Percentiles rank a stretch among this genome's conserved stretches.
phyloP scores from a whole-genome alignment of 2,797 vertebrate genomes.

The Pelobates cultripes region DNA sequence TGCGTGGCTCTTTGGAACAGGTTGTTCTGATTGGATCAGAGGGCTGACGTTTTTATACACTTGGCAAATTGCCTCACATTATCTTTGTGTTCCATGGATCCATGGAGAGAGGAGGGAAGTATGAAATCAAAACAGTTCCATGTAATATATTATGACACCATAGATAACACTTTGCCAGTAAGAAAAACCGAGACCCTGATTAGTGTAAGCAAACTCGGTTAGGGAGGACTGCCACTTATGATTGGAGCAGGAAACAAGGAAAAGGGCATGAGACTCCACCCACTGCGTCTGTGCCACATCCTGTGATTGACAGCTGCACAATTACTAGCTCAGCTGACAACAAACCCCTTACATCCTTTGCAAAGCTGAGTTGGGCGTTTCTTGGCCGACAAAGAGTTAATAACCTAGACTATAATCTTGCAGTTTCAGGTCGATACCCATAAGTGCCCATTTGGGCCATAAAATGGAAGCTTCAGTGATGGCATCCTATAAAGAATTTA shows the following conservation, averaged over 20 bases:
- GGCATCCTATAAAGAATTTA: slow-evolving; percentile 21
- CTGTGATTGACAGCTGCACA: background rate
- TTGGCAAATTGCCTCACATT: background rate
- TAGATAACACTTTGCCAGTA: slow-evolving; percentile 48
- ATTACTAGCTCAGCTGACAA: background rate
- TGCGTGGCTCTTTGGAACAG: background rate
- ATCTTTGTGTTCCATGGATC: background rate
- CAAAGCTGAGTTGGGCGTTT: background rate
- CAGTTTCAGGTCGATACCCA: background rate
- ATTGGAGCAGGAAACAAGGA: background rate
- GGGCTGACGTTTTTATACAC: background rate
- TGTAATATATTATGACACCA: slow-evolving; percentile 40
- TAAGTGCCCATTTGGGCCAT: background rate
- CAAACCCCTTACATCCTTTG: background rate
- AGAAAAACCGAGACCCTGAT: slow-evolving; percentile 48
- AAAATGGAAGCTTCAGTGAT: slow-evolving; percentile 42
- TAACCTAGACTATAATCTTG: background rate
- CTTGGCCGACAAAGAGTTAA: slow-evolving; percentile 13
- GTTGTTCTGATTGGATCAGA: slow-evolving; percentile 24
- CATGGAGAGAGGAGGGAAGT: background rate
- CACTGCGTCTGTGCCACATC: slow-evolving; percentile 3
- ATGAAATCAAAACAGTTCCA: background rate
- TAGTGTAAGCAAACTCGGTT: slow-evolving; percentile 49
- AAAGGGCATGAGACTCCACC: background rate
- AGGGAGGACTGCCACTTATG: slow-evolving; percentile 10